Conservation (phyloP, 2,113 vertebrate genomes). For the Turnix velox region DNA sequence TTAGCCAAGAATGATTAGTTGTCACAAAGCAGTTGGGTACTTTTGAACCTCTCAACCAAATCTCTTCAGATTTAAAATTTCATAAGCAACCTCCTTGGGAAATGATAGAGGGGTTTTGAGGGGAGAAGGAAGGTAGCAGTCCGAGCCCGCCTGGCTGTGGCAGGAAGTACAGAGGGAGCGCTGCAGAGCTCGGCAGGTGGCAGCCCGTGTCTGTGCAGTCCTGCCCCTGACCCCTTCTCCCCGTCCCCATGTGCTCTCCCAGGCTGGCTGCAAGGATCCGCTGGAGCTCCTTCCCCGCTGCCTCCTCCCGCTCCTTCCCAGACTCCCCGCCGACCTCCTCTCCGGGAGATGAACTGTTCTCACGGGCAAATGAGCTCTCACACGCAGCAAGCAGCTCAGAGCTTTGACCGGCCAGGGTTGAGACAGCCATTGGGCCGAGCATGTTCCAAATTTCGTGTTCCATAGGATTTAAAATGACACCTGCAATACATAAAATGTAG, state of each 20-base stretch:
- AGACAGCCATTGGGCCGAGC: neutral
- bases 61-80: neutral
- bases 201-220: neutral
- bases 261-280: neutral
- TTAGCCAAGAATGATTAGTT: neutral
- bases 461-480: neutral
- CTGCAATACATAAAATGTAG: accelerated
- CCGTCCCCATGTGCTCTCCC: accelerated
- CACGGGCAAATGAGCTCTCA: accelerated
- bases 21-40: neutral
- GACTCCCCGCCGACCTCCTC: neutral
- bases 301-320: neutral
- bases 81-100: accelerated
- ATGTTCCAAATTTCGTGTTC: neutral
- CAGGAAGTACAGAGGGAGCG: accelerated
- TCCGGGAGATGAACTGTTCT: accelerated
- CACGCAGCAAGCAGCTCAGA: accelerated
- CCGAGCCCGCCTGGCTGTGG: accelerated
- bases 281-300: neutral
- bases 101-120: accelerated
- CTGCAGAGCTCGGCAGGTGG: neutral
- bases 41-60: neutral
- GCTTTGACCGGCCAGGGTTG: neutral
- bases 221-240: neutral
- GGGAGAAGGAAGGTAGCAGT: neutral